A percentile compares a stretch with the other conserved stretches of the same genome.
phyloP scores from a whole-genome alignment of 2,797 vertebrate species.

The Hylomyscus alleni region DNA sequence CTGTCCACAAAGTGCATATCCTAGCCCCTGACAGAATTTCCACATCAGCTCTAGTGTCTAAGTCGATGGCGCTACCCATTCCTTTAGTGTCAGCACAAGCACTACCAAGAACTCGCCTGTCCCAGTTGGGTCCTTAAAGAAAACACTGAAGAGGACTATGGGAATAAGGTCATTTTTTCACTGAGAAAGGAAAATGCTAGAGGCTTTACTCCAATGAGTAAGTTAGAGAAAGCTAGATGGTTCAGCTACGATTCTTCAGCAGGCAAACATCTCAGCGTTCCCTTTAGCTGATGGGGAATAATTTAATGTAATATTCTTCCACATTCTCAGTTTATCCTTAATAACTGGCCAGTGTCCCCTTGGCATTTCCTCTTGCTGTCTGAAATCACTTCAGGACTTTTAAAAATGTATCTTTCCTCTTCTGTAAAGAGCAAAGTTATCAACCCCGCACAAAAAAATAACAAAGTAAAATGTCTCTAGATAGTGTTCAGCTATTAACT shows the following conservation, averaged over 20 bases:
- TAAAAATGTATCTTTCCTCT: constrained; percentile 9
- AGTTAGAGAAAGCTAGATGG: not conserved
- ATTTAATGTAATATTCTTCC: not conserved
- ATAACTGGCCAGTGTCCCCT: not conserved
- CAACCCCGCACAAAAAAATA: constrained; percentile 38
- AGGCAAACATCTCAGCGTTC: not conserved
- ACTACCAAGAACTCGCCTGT: not conserved
- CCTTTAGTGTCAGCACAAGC: not conserved
- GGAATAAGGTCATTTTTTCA: constrained; percentile 12
- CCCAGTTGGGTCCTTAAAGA: not conserved
- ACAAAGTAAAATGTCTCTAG: constrained; percentile 39
- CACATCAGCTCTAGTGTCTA: not conserved
- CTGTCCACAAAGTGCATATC: too few species aligned
- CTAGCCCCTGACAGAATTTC: not conserved
- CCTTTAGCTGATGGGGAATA: not conserved
- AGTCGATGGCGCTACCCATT: too few species aligned
- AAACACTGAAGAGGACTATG: not conserved
- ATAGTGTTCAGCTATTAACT: not conserved
- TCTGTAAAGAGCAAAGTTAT: not conserved
- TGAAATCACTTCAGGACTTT: not conserved
- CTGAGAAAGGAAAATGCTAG: not conserved
- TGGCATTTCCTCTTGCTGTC: constrained; percentile 14
- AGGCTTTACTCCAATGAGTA: not conserved
- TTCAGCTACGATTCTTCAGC: not conserved
- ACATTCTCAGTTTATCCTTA: constrained; percentile 12